These are phyloP conservation scores for Eupleurogrammus muticus DNA, from an alignment of 2,797 vertebrate species.

Conservation along the genomic window DNA sequence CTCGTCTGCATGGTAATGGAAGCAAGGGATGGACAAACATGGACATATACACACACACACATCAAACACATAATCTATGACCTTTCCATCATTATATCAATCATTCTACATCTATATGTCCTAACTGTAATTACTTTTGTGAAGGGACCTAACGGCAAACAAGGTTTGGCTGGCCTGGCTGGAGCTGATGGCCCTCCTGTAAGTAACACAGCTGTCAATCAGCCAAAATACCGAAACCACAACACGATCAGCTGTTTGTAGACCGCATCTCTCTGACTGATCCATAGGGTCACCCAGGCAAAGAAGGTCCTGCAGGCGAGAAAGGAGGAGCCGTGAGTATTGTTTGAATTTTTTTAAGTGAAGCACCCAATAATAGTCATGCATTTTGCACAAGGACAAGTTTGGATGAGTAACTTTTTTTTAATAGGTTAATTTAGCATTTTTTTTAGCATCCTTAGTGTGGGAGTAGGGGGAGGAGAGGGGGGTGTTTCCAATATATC, in stretches of 20 bases:
- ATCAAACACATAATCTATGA: too few relatives aligned
- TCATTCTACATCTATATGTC: not conserved
- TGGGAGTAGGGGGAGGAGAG: not conserved
- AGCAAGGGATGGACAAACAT: slow-evolving; percentile 23
- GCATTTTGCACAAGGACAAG: not conserved
- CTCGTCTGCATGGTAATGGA: slow-evolving; percentile 37
- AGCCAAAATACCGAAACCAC: not conserved
- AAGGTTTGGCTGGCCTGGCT: slow-evolving; percentile 90
- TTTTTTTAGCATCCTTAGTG: not conserved
- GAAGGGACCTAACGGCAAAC: slow-evolving; percentile 94
- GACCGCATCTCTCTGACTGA: not conserved
- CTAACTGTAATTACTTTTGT: slow-evolving; percentile 10
- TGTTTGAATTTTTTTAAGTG: slow-evolving; percentile 11
- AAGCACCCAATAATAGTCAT: slow-evolving; percentile 7
- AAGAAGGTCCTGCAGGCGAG: slow-evolving; percentile 95
- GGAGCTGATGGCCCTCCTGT: slow-evolving; percentile 97
- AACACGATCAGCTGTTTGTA: slow-evolving; percentile 5
- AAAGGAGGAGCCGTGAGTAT: slow-evolving; percentile 91
- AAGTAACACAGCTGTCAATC: slow-evolving; percentile 70
- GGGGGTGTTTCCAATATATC: not conserved
- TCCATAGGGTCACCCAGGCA: slow-evolving; percentile 95
- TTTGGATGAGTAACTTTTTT: not conserved
- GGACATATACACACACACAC: slow-evolving; percentile 11
- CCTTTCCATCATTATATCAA: slow-evolving; percentile 2
- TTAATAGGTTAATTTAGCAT: slow-evolving; percentile 4